Evolutionary conservation across 2,113 vertebrate genomes (phyloP).

Genomic region (Bostrychus sinensis): DNA sequence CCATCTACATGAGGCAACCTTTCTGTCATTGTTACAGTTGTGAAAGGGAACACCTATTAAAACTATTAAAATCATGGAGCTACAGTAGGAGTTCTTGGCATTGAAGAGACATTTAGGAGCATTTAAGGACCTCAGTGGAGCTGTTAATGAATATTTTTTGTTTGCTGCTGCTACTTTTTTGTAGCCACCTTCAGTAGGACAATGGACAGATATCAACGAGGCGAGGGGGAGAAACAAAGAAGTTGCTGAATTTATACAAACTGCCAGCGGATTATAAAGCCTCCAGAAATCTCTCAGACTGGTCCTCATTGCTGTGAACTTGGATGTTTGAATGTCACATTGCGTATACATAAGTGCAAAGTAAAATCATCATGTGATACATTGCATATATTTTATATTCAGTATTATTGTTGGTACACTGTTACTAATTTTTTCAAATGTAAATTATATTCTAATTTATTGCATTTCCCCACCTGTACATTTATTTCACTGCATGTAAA

Average conservation of each 20-base stretch:
- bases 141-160: slow-evolving; percentile 66
- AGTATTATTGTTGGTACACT: slow-evolving; percentile 99
- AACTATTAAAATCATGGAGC: slow-evolving; percentile 37
- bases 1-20: slow-evolving; percentile 25
- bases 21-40: slow-evolving; percentile 51
- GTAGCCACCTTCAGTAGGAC: slow-evolving; percentile 75
- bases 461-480: slow-evolving; percentile 92
- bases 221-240: slow-evolving; percentile 29
- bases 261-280: slow-evolving; percentile 60
- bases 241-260: slow-evolving; percentile 43
- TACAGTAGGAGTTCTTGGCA: slow-evolving; percentile 16
- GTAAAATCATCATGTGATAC: slow-evolving; percentile 89
- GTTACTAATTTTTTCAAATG: slow-evolving; percentile 93
- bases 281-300: slow-evolving; percentile 68
- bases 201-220: slow-evolving; percentile 61
- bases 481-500: slow-evolving; percentile 91
- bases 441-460: slow-evolving; percentile 99
- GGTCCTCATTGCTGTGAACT: slow-evolving; percentile 83
- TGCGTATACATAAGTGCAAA: slow-evolving; percentile 85
- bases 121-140: slow-evolving; percentile 50
- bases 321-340: slow-evolving; percentile 90
- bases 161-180: slow-evolving; percentile 85
- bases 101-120: slow-evolving; percentile 41
- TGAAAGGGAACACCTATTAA: slow-evolving; percentile 66
- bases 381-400: slow-evolving; percentile 98